Percentiles rank a stretch among this genome's conserved stretches.
phyloP scores from a whole-genome alignment of 2,797 vertebrate species.

The Bufotes viridis region DNA sequence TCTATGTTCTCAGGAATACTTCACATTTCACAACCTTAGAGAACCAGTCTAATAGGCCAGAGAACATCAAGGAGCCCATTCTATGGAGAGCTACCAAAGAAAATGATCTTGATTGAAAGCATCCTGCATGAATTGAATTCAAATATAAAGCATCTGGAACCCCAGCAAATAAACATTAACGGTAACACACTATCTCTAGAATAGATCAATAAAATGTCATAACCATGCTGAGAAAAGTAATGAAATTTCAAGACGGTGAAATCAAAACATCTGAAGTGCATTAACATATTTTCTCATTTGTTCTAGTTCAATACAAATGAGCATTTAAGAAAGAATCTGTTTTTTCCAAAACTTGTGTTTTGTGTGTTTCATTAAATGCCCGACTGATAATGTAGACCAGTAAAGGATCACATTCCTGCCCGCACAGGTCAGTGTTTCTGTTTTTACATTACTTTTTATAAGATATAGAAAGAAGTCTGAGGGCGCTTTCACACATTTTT shows the following conservation, averaged over 20 bases:
- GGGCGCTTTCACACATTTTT: too few relatives aligned
- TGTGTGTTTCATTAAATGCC: slow-evolving; percentile 44
- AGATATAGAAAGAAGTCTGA: neutral
- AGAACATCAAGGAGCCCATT: slow-evolving; percentile 31
- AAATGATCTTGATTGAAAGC: slow-evolving; percentile 54
- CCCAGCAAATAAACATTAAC: slow-evolving; percentile 50
- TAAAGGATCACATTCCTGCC: slow-evolving; percentile 22
- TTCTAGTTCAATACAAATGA: slow-evolving; percentile 51
- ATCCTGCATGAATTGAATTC: slow-evolving; percentile 42
- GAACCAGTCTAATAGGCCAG: neutral
- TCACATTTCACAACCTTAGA: neutral
- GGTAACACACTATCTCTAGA: slow-evolving; percentile 52
- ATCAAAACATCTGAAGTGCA: slow-evolving; percentile 56
- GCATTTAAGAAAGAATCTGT: slow-evolving; percentile 28
- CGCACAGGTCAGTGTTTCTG: slow-evolving; percentile 13
- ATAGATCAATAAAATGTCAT: slow-evolving; percentile 59
- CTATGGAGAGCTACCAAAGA: slow-evolving; percentile 23
- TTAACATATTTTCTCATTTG: slow-evolving; percentile 57
- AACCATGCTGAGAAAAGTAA: slow-evolving; percentile 62
- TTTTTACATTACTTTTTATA: neutral
- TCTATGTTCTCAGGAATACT: neutral
- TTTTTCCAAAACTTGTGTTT: slow-evolving; percentile 32
- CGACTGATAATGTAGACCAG: slow-evolving; percentile 2
- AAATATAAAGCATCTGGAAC: slow-evolving; percentile 59
- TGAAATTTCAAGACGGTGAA: slow-evolving; percentile 56